A percentile compares a stretch with the other conserved stretches of the same genome.
These are phyloP conservation scores for Calycopis cecrops DNA, from an alignment of 1,140 invertebrate species.

Conservation along the genomic window DNA sequence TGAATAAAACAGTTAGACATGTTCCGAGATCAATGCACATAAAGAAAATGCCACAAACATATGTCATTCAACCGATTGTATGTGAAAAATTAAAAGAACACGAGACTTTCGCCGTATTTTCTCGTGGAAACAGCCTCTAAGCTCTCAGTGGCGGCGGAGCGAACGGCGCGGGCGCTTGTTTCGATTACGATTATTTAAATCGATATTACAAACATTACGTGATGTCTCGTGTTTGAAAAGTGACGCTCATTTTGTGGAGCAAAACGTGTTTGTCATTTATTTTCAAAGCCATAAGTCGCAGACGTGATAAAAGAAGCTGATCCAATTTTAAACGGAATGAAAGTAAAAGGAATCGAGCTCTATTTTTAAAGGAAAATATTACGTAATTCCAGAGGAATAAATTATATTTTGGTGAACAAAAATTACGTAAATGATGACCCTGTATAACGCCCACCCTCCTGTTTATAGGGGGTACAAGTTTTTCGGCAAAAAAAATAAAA, in stretches of 20 bases:
- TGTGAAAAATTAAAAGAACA: slow-evolving; percentile 33
- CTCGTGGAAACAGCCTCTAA: slow-evolving; percentile 46
- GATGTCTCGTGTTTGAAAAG: slow-evolving; percentile 19
- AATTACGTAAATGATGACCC: slow-evolving; percentile 40
- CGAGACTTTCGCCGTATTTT: slow-evolving; percentile 52
- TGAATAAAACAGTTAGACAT: neutral
- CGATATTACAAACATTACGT: slow-evolving; percentile 20
- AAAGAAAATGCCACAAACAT: slow-evolving; percentile 14
- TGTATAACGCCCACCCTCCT: slow-evolving; percentile 46
- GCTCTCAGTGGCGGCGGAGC: slow-evolving; percentile 38
- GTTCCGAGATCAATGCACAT: slow-evolving; percentile 22
- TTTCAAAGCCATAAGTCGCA: slow-evolving; percentile 5
- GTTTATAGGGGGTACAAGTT: slow-evolving; percentile 49
- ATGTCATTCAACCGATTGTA: slow-evolving; percentile 31
- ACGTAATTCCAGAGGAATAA: slow-evolving; percentile 10
- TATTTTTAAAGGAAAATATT: neutral
- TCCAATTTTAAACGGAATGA: slow-evolving; percentile 13
- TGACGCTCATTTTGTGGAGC: slow-evolving; percentile 32
- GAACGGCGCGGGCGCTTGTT: slow-evolving; percentile 33
- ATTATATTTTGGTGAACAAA: neutral
- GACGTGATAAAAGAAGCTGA: neutral
- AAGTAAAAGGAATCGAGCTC: slow-evolving; percentile 2
- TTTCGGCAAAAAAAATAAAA: slow-evolving; percentile 63
- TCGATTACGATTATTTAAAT: slow-evolving; percentile 17
- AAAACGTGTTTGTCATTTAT: slow-evolving; percentile 31